Percentiles rank a stretch among this genome's conserved stretches.
These are phyloP conservation scores for Gryllus longicercus DNA, from an alignment of 2,888 invertebrate species.

Conservation along the genomic window DNA sequence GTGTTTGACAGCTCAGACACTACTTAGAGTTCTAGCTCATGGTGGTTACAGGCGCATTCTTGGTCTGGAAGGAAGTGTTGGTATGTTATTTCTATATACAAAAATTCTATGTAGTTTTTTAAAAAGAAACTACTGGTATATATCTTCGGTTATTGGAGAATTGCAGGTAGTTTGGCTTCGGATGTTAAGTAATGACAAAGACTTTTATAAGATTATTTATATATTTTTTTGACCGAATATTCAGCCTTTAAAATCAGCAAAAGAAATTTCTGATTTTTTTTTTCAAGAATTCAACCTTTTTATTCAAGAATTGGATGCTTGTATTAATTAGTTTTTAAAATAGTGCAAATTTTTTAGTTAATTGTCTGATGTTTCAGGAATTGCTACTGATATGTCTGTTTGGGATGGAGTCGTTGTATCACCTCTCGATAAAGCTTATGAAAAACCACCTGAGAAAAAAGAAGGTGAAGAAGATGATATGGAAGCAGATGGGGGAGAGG, in stretches of 20 bases:
- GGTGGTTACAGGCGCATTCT: slow-evolving; percentile 89
- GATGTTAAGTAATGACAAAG: no score
- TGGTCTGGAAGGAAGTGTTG: slow-evolving; percentile 59
- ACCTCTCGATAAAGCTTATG: slow-evolving; percentile 90
- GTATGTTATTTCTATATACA: slow-evolving; percentile 43
- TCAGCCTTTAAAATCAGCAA: no score
- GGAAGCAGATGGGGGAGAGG: slow-evolving; percentile 57
- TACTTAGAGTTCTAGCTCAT: slow-evolving; percentile 84
- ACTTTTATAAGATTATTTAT: no score
- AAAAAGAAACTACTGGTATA: no score
- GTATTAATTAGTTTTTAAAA: no score
- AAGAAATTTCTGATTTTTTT: no score
- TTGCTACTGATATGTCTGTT: slow-evolving; percentile 87
- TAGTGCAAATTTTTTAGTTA: neutral
- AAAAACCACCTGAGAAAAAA: slow-evolving; percentile 71
- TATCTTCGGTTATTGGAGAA: no score
- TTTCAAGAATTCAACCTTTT: no score
- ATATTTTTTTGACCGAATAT: no score
- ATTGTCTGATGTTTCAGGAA: slow-evolving; percentile 46
- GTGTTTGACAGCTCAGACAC: slow-evolving; percentile 89
- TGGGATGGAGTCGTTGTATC: slow-evolving; percentile 97
- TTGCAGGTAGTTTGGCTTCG: no score
- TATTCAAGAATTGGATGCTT: no score
- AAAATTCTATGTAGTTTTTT: no score
- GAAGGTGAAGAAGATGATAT: slow-evolving; percentile 67